These are phyloP conservation scores for Drusus annulatus DNA, from an alignment of 1,140 invertebrate species.

Conservation along the genomic window DNA sequence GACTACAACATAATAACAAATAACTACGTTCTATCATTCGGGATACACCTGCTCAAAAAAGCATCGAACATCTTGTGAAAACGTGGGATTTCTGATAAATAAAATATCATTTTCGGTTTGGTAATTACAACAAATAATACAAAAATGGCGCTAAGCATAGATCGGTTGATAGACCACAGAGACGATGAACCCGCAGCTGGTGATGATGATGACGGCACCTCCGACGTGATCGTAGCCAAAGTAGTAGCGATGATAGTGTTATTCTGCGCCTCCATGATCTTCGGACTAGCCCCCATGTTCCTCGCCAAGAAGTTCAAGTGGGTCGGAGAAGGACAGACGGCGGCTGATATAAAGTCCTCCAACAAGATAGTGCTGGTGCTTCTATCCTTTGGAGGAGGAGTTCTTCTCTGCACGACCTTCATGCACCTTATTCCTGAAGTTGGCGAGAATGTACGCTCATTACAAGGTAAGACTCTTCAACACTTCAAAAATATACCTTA, in stretches of 20 bases:
- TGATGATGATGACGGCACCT: conserved; percentile 61
- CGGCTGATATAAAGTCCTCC: conserved; percentile 66
- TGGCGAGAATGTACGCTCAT: conserved; percentile 75
- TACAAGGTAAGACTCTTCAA: conserved; percentile 67
- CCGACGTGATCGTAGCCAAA: conserved; percentile 76
- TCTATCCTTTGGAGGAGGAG: conserved; percentile 91
- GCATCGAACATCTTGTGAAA: too few relatives aligned
- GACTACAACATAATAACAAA: too few relatives aligned
- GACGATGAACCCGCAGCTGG: conserved; percentile 34
- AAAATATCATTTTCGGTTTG: too few relatives aligned
- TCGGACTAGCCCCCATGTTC: conserved; percentile 80
- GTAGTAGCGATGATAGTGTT: conserved; percentile 81
- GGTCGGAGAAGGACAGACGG: conserved; percentile 63
- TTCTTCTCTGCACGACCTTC: conserved; percentile 91
- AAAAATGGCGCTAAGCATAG: conserved; percentile 23
- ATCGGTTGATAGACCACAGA: conserved; percentile 13
- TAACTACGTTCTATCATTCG: too few relatives aligned
- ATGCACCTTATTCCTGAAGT: conserved; percentile 93
- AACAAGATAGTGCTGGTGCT: conserved; percentile 69
- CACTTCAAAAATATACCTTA: background rate
- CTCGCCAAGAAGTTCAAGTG: conserved; percentile 77
- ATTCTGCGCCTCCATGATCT: conserved; percentile 79
- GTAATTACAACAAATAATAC: background rate
- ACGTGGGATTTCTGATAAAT: too few relatives aligned
- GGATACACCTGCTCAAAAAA: too few relatives aligned